phyloP scores from a whole-genome alignment of 2,888 invertebrate species.

The Mellilla xanthometata region DNA sequence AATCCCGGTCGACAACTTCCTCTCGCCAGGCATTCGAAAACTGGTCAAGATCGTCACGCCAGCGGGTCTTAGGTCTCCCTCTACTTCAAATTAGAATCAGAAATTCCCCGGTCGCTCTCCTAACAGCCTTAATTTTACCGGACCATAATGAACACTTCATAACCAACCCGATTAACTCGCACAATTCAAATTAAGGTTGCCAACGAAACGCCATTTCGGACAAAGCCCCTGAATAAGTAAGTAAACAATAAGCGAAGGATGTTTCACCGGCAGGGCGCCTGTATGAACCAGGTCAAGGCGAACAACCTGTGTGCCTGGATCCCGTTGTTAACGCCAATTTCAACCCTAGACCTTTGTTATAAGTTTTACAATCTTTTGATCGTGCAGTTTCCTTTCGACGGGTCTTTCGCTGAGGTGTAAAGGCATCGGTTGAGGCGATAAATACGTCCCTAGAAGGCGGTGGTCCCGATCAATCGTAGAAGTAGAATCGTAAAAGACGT shows the following conservation, averaged over 20 bases:
- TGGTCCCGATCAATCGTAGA: conserved; percentile 15
- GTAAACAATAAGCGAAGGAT: conserved; percentile 21
- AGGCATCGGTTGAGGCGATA: conserved; percentile 9
- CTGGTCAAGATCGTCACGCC: too few relatives aligned
- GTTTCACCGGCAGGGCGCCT: conserved; percentile 13
- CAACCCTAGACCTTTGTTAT: conserved; percentile 5
- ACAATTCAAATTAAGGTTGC: conserved; percentile 9
- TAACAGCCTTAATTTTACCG: neutral
- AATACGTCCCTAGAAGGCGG: conserved; percentile 12
- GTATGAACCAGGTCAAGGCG: conserved; percentile 18
- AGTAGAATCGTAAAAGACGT: conserved; percentile 17
- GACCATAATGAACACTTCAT: neutral
- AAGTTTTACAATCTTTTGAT: conserved; percentile 1
- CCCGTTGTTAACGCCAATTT: neutral
- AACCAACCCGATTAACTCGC: conserved; percentile 9
- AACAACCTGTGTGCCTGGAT: conserved; percentile 18
- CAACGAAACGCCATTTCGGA: conserved; percentile 9
- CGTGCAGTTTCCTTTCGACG: neutral
- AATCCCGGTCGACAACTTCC: too few relatives aligned
- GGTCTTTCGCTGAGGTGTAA: conserved; percentile 1
- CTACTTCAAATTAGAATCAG: too few relatives aligned
- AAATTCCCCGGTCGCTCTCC: too few relatives aligned
- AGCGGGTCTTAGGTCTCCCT: too few relatives aligned
- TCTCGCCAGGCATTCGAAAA: too few relatives aligned
- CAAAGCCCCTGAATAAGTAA: conserved; percentile 15